A percentile compares a stretch with the other conserved stretches of the same genome.
These are phyloP conservation scores for Drosophila ezoana DNA, from an alignment of 2,888 invertebrate species.

Conservation along the genomic window DNA sequence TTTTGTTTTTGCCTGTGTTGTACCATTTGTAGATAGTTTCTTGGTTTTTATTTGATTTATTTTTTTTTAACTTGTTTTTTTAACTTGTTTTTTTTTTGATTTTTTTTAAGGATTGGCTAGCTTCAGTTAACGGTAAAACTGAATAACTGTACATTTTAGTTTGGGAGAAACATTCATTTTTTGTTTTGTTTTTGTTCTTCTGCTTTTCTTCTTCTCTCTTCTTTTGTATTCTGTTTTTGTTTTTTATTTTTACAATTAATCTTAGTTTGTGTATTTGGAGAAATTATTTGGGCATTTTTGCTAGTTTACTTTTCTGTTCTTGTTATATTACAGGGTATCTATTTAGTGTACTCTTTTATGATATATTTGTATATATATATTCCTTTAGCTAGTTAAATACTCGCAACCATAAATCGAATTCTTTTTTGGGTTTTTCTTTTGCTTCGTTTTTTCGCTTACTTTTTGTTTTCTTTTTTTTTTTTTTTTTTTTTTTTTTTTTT, in stretches of 20 bases:
- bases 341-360: slow-evolving; percentile 15
- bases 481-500: too few relatives aligned
- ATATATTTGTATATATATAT: slow-evolving; percentile 27
- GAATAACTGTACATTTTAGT: slow-evolving; percentile 33
- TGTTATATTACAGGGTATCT: slow-evolving; percentile 44
- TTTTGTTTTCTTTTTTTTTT: too few relatives aligned
- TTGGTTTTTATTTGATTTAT: slow-evolving; percentile 10
- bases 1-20: slow-evolving; percentile 26
- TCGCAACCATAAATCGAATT: slow-evolving; percentile 51
- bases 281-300: slow-evolving; percentile 46
- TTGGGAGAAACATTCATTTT: slow-evolving; percentile 27
- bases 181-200: slow-evolving; percentile 35
- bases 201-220: slow-evolving; percentile 24
- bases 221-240: background rate
- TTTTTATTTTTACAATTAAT: slow-evolving; percentile 28
- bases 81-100: background rate
- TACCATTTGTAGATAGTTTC: slow-evolving; percentile 20
- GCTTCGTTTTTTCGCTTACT: too few relatives aligned
- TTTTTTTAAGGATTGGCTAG: slow-evolving; percentile 39
- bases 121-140: slow-evolving; percentile 31
- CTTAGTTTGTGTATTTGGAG: slow-evolving; percentile 44
- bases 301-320: slow-evolving; percentile 16
- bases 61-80: background rate
- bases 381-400: slow-evolving; percentile 56
- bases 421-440: slow-evolving; percentile 6